Evolutionary conservation across 2,113 vertebrate genomes (phyloP), one percentile per base, ranked within the genome.

Genomic region (Solenodon paradoxus): DNA sequence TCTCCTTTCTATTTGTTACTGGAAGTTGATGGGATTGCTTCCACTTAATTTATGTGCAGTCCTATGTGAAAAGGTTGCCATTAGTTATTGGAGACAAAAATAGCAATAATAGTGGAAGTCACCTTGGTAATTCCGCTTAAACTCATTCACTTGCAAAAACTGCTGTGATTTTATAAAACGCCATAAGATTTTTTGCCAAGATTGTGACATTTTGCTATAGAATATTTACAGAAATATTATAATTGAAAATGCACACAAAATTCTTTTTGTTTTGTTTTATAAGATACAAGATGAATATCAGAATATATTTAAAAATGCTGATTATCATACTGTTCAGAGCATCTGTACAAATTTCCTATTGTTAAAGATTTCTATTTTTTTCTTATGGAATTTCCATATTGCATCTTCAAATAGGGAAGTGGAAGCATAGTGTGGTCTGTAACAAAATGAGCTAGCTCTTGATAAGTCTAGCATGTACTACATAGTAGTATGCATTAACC

Each of bases 121-220:
- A 97, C 95, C 92, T 97, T 95, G 90, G 95, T 97, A 95, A 96
- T 93, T 90, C 75, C 55, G 95, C 79, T 96, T 96, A 92, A 66
- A 83, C n/a, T 88, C 35, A 51, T 88, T 95, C 95, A 93, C 83
- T 92, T 95, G 83, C 69, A 86, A 92, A n/a, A 96, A 72, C 30
- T 47, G 88, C 40, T 40, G 53, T 64, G 24, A 93, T 79, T 89
- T 95, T 82, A 88, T 87, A 87, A 95, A 80, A 93, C 71, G 30
- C 24, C 42, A 45, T 2, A 5, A 7, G 19, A 68, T 35, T 19
- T 89, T 95, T 93, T 17, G 74, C 75, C 20, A 80, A 7, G 0
- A 77, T 20, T 75, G 5, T 79, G 13, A 49, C 63, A 92, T 42
- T 84, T 55, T 89, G 75, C 35, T 82, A 64, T n/a, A 66, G 24